phyloP scores from a whole-genome alignment of 1,140 invertebrate species.

The Oncopodura yosiiana region DNA sequence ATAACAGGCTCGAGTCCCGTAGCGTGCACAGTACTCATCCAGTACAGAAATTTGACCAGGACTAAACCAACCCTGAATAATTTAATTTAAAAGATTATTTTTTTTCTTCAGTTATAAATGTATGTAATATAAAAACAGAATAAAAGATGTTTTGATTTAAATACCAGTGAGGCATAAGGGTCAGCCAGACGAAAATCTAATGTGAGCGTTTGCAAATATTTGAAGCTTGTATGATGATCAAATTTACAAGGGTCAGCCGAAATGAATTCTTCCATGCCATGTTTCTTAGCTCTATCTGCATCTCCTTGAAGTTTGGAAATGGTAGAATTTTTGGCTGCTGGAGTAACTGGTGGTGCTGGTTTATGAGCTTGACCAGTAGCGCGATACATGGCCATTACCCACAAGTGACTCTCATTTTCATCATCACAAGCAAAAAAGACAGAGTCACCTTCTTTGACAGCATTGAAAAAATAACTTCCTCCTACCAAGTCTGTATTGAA shows the following conservation, averaged over 20 bases:
- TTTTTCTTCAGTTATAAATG: too few relatives aligned
- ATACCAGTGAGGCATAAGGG: constrained; percentile 90
- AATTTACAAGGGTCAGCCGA: constrained; percentile 95
- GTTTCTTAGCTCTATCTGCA: constrained; percentile 91
- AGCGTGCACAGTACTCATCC: constrained; percentile 96
- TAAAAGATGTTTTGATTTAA: background rate
- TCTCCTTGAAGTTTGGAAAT: constrained; percentile 86
- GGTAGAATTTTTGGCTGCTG: constrained; percentile 72
- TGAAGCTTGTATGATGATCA: constrained; percentile 87
- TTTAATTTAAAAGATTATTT: constrained; percentile 20
- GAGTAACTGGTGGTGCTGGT: constrained; percentile 81
- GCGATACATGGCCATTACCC: constrained; percentile 97
- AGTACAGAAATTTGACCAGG: constrained; percentile 96
- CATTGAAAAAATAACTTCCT: constrained; percentile 92
- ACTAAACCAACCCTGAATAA: constrained; percentile 90
- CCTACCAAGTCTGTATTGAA: constrained; percentile 61
- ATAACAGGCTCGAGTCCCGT: constrained; percentile 93
- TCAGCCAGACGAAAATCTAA: constrained; percentile 92
- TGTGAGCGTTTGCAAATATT: constrained; percentile 79
- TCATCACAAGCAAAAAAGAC: constrained; percentile 95
- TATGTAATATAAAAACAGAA: too few relatives aligned
- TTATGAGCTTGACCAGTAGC: constrained; percentile 98
- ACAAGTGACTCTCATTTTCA: constrained; percentile 94
- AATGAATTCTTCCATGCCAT: constrained; percentile 98
- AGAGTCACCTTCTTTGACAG: constrained; percentile 94